phyloP scores from a whole-genome alignment of 2,113 vertebrate genomes.

The Chrysemys picta region DNA sequence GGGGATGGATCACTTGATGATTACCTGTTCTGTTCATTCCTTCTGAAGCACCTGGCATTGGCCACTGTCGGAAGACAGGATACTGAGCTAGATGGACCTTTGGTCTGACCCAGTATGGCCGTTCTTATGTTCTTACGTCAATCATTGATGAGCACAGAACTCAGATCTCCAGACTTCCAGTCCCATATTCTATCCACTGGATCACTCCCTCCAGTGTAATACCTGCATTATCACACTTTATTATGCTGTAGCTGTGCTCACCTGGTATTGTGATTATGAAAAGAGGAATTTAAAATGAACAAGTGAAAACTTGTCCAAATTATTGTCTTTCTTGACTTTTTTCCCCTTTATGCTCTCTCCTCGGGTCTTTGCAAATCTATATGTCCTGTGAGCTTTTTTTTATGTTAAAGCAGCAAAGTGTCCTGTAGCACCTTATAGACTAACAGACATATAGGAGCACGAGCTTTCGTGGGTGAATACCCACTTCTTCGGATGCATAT shows the following conservation, averaged over 20 bases:
- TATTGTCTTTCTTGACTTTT: not conserved
- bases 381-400: not conserved
- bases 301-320: not conserved
- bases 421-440: too few species aligned
- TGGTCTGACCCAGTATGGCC: too few species aligned
- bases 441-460: too few species aligned
- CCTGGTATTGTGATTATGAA: rapidly evolving
- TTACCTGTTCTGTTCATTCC: too few species aligned
- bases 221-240: not conserved
- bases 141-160: not conserved
- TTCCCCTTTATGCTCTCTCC: not conserved
- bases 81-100: too few species aligned
- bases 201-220: rapidly evolving
- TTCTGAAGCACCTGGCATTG: too few species aligned
- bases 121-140: not conserved
- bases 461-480: too few species aligned
- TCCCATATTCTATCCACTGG: not conserved
- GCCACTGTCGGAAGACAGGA: too few species aligned
- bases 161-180: not conserved
- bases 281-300: not conserved
- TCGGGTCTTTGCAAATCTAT: not conserved
- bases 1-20: too few species aligned
- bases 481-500: too few species aligned
- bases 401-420: too few species aligned
- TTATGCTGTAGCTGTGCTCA: not conserved